Evolutionary conservation across 2,888 invertebrate species (phyloP).

Genomic region (Pollenia labialis): DNA sequence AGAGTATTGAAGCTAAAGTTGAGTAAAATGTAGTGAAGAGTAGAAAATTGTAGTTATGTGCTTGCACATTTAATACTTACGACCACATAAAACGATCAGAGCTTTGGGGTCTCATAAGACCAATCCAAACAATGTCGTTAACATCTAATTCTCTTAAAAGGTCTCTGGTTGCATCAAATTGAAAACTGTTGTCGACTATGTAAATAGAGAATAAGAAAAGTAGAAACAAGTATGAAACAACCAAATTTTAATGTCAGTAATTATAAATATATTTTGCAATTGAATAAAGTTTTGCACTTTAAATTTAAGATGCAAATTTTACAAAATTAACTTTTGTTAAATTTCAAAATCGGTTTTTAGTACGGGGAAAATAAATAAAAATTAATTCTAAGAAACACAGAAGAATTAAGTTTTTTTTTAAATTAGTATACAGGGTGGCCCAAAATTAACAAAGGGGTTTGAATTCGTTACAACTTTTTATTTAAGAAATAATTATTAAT

Average conservation of each 20-base stretch:
- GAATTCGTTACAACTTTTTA: no score
- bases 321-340: no score
- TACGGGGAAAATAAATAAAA: no score
- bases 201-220: conserved; percentile 52
- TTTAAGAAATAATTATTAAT: no score
- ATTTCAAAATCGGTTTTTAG: no score
- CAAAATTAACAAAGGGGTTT: no score
- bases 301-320: no score
- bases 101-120: conserved; percentile 89
- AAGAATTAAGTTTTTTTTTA: no score
- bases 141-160: conserved; percentile 91
- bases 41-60: background rate
- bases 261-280: background rate
- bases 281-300: conserved; percentile 1
- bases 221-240: background rate
- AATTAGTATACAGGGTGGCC: no score
- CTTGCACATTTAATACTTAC: conserved; percentile 85
- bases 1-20: background rate
- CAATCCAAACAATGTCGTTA: conserved; percentile 91
- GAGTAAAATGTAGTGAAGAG: background rate
- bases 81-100: conserved; percentile 91
- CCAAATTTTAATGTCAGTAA: background rate
- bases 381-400: no score
- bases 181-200: conserved; percentile 90
- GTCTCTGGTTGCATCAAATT: conserved; percentile 91